A percentile compares a stretch with the other conserved stretches of the same genome.
phyloP scores from a whole-genome alignment of 2,888 invertebrate species.

The Ophion ventricosus region DNA sequence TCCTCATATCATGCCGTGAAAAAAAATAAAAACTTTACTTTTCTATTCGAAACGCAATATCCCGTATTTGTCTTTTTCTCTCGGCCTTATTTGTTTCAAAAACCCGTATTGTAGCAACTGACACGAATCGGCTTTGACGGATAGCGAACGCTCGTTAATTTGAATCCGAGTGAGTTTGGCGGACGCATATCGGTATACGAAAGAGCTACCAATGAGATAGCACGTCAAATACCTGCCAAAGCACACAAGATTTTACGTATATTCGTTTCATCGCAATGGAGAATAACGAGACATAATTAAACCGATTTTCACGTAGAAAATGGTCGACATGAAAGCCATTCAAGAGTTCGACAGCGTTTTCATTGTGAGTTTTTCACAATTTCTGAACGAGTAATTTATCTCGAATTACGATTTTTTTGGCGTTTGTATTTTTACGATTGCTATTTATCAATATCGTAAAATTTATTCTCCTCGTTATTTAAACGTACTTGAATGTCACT shows the following conservation, averaged over 20 bases:
- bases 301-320: background rate
- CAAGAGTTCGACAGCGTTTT: background rate
- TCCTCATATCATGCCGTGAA: background rate
- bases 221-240: conserved; percentile 32
- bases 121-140: conserved; percentile 22
- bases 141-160: conserved; percentile 11
- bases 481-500: too few relatives aligned
- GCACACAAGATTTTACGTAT: background rate
- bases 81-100: background rate
- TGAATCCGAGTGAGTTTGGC: background rate
- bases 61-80: background rate
- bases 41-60: background rate
- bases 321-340: conserved; percentile 1
- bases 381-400: background rate
- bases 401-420: background rate
- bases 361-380: background rate
- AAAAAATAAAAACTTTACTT: background rate
- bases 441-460: background rate
- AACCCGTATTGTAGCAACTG: conserved; percentile 6
- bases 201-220: conserved; percentile 6
- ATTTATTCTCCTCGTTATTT: background rate
- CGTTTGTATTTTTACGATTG: background rate
- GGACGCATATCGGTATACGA: background rate
- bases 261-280: background rate
- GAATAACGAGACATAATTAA: conserved; percentile 15